Evolutionary conservation across 2,113 vertebrate genomes (phyloP).

Genomic region (Hyperoodon ampullatus): DNA sequence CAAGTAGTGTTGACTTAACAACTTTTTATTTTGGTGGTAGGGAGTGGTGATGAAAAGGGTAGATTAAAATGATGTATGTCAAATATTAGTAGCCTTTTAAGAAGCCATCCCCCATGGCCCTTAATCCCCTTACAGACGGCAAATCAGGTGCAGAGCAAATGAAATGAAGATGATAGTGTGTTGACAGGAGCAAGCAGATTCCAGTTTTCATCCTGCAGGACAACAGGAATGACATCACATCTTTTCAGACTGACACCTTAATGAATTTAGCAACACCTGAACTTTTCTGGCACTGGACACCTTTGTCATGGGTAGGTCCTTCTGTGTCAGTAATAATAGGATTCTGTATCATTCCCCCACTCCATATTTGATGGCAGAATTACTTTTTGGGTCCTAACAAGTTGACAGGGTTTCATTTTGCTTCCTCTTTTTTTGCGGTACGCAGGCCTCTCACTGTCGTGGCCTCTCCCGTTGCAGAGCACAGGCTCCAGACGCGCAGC

Average conservation of each 20-base stretch:
- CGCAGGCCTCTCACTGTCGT: no score
- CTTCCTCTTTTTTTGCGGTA: constrained; percentile 77
- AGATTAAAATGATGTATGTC: constrained; percentile 88
- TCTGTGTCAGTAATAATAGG: constrained; percentile 94
- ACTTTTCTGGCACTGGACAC: constrained; percentile 90
- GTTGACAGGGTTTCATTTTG: constrained; percentile 95
- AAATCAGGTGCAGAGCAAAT: constrained; percentile 87
- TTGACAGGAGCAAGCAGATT: constrained; percentile 93
- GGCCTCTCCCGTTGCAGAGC: no score
- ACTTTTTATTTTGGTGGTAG: neutral
- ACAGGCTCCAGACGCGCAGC: no score
- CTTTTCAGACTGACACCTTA: constrained; percentile 92
- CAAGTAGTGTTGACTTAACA: neutral
- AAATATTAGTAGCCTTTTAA: constrained; percentile 90
- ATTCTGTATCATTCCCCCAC: constrained; percentile 86
- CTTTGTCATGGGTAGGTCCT: constrained; percentile 91
- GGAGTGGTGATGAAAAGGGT: constrained; percentile 59
- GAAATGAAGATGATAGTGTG: constrained; percentile 93
- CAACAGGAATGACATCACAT: constrained; percentile 92
- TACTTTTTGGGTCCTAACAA: constrained; percentile 92
- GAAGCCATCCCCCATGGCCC: constrained; percentile 86
- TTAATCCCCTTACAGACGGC: constrained; percentile 87
- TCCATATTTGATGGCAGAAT: constrained; percentile 89
- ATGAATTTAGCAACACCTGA: constrained; percentile 98
- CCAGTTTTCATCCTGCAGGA: constrained; percentile 90